Percentiles rank a stretch among this genome's conserved stretches.
Conservation (phyloP, 2,888 invertebrate species). For the Limulus polyphemus region DNA sequence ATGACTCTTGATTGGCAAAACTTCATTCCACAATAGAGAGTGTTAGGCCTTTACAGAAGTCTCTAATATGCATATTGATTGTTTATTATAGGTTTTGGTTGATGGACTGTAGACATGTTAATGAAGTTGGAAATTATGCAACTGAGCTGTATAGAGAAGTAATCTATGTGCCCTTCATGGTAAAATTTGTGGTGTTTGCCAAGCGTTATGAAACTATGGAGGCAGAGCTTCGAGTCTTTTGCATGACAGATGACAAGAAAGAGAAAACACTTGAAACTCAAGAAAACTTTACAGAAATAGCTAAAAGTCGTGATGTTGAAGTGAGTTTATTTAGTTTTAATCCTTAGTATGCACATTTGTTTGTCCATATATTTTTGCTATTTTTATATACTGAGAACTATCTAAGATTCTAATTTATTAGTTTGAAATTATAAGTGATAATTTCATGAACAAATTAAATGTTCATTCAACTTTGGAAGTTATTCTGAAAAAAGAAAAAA, state of each 20-base stretch:
- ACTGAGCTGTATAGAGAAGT: constrained; percentile 97
- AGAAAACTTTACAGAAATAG: constrained; percentile 92
- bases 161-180: constrained; percentile 98
- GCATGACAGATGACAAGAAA: constrained; percentile 98
- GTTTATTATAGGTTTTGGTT: constrained; percentile 64
- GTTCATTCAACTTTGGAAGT: no score
- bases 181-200: constrained; percentile 96
- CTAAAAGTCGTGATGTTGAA: constrained; percentile 53
- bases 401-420: neutral
- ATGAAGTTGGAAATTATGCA: constrained; percentile 98
- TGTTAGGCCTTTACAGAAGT: no score
- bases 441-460: neutral
- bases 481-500: no score
- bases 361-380: neutral
- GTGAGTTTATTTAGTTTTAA: constrained; percentile 2
- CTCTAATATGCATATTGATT: neutral
- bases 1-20: no score
- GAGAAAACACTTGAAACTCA: constrained; percentile 95
- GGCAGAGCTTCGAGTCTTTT: constrained; percentile 88
- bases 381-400: neutral
- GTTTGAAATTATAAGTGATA: neutral
- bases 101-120: constrained; percentile 93
- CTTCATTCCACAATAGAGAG: no score
- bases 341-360: neutral
- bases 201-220: constrained; percentile 85